Evolutionary conservation across 2,888 invertebrate species (phyloP), one percentile per base, ranked within the genome.

Genomic region (Cyclophora punctaria): DNA sequence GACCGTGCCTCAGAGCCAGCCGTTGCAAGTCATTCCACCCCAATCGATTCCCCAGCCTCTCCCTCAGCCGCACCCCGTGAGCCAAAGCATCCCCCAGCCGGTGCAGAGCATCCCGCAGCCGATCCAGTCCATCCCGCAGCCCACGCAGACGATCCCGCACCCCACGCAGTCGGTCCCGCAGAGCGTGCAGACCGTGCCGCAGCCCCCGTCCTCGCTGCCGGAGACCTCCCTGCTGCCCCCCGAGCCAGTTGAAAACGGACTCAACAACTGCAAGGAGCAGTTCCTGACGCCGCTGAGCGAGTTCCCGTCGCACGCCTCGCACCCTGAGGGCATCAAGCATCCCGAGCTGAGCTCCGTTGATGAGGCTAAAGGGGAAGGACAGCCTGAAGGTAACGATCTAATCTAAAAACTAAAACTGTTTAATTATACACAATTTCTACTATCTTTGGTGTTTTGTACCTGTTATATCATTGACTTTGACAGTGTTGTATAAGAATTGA

Each of bases 221-320:
- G 33, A 20, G 5, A 41, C 47, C 7, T 20, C 33, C 7, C 45
- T 43, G 35, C 20, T 33, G 6, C 48, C 48, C n/a, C 57, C 73
- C 2, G 82, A 83, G 2, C 70, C 66, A 5, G 53, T 59, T 4
- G 81, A 80, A 52, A 80, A 82, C 46, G 77, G 76, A 2, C 72
- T 70, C 46, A 65, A 70, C 20, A 67, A 63, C 46, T 80, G 78
- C 48, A 86, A 82, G 57, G 89, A 89, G 49, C 88, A 89, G 66
- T 89, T 85, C 61, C 66, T 80, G 51, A 89, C 89, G 33, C 89
- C 89, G 35, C 59, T 88, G 71, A 78, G 80, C 3, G 89, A 89
- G 68, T 72, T 85, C 48, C 83, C 86, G 0, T 72, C 79, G 2
- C 76, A 71, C 2, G 69, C 75, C 3, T 69, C 71, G 5, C 84